These are phyloP conservation scores for Colletes gigas DNA, from an alignment of 1,140 invertebrate genomes.

Conservation along the genomic window DNA sequence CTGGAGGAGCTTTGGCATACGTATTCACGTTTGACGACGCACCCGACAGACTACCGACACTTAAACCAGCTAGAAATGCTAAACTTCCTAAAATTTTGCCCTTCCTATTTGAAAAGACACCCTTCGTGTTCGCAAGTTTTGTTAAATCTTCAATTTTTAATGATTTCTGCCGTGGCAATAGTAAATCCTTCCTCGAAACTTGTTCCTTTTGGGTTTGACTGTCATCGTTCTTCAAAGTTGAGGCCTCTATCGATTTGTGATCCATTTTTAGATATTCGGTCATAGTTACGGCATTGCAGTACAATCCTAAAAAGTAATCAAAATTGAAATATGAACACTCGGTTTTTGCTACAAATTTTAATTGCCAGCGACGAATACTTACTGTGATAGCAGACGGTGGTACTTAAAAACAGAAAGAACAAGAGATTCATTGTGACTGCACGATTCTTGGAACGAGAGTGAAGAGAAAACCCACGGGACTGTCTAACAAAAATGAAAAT, in stretches of 20 bases:
- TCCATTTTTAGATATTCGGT: background rate
- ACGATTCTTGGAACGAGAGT: slow-evolving; percentile 43
- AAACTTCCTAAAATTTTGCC: slow-evolving; percentile 69
- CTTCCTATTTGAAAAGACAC: slow-evolving; percentile 31
- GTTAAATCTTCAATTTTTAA: background rate
- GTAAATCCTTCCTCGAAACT: background rate
- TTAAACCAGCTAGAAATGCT: slow-evolving; percentile 71
- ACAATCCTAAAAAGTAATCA: slow-evolving; percentile 13
- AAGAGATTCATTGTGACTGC: slow-evolving; percentile 52
- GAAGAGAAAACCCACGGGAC: slow-evolving; percentile 46
- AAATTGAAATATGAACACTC: background rate
- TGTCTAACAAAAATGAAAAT: slow-evolving; percentile 45
- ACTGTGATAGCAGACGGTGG: slow-evolving; percentile 38
- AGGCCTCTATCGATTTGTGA: background rate
- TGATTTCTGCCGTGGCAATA: background rate
- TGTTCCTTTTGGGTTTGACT: background rate
- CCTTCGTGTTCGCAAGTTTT: background rate
- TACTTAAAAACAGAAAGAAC: slow-evolving; percentile 12
- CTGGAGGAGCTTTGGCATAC: slow-evolving; percentile 17
- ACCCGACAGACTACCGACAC: slow-evolving; percentile 58
- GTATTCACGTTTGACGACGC: slow-evolving; percentile 45
- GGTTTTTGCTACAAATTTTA: background rate
- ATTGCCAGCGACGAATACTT: slow-evolving; percentile 24
- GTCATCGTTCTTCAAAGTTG: background rate
- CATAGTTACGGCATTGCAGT: background rate